Evolutionary conservation across 2,113 vertebrate species (phyloP).

Genomic region (Carassius auratus): DNA sequence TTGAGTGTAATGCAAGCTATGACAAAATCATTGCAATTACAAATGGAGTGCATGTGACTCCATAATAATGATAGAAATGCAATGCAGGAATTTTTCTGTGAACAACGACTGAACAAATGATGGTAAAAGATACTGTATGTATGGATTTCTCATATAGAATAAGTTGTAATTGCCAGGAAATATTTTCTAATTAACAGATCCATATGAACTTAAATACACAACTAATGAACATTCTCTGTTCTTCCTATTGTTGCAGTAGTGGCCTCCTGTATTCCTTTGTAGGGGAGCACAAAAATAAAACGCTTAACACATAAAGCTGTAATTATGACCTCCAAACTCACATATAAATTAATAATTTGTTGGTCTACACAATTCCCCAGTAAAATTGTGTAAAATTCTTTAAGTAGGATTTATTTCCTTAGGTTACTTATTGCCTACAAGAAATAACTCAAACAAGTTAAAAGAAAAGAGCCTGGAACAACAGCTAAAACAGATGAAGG

Average conservation of each 20-base stretch:
- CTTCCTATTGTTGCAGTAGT: neutral
- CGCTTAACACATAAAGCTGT: neutral
- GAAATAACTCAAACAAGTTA: too few relatives aligned
- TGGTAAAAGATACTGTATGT: neutral
- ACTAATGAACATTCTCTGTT: neutral
- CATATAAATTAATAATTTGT: neutral
- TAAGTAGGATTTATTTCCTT: neutral
- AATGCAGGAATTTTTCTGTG: neutral
- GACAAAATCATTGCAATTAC: neutral
- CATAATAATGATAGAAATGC: neutral
- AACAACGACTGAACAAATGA: neutral
- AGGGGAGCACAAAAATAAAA: neutral
- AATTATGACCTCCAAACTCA: neutral
- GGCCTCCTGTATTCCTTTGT: neutral
- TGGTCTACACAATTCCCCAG: neutral
- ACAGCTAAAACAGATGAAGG: too few relatives aligned
- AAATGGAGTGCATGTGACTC: neutral
- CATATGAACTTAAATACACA: neutral
- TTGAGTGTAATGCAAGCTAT: neutral
- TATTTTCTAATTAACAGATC: neutral
- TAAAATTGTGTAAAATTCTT: neutral
- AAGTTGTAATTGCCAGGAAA: neutral
- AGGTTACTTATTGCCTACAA: too few relatives aligned
- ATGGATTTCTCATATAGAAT: neutral
- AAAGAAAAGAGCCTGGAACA: too few relatives aligned